phyloP scores from a whole-genome alignment of 2,888 invertebrate species.

The Andrena haemorrhoa region DNA sequence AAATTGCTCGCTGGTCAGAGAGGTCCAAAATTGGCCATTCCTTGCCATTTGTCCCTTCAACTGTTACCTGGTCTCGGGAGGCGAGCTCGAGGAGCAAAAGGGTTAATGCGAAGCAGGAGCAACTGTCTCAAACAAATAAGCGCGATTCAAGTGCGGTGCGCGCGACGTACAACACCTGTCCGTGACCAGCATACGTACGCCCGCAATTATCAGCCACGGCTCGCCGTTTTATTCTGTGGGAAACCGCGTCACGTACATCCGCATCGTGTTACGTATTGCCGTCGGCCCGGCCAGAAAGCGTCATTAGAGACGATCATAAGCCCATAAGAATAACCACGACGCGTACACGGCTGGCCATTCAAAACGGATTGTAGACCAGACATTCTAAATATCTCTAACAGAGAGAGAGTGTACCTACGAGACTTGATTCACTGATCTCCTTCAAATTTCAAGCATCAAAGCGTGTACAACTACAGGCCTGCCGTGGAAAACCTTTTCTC shows the following conservation, averaged over 20 bases:
- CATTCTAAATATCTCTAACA: too few relatives aligned
- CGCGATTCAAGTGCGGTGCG: constrained; percentile 41
- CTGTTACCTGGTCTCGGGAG: too few relatives aligned
- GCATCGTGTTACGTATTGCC: constrained; percentile 65
- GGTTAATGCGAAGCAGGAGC: constrained; percentile 1
- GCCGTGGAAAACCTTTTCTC: too few relatives aligned
- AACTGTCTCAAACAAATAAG: constrained; percentile 44
- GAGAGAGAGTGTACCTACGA: too few relatives aligned
- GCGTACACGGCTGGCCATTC: constrained; percentile 17
- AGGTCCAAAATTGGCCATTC: too few relatives aligned
- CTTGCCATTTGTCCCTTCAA: background rate
- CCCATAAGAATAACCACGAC: constrained; percentile 45
- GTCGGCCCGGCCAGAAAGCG: constrained; percentile 71
- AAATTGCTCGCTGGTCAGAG: too few relatives aligned
- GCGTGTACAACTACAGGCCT: too few relatives aligned
- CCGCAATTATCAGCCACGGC: constrained; percentile 51
- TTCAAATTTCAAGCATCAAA: too few relatives aligned
- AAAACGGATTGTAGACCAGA: constrained; percentile 4
- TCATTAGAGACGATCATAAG: constrained; percentile 71
- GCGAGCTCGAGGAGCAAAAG: background rate
- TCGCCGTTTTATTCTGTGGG: constrained; percentile 74
- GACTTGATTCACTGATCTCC: too few relatives aligned
- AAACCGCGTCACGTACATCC: constrained; percentile 70
- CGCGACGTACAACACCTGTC: constrained; percentile 45
- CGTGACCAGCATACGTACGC: constrained; percentile 58